phyloP scores from a whole-genome alignment of 2,888 invertebrate species.

The Mimumesa dahlbomi region DNA sequence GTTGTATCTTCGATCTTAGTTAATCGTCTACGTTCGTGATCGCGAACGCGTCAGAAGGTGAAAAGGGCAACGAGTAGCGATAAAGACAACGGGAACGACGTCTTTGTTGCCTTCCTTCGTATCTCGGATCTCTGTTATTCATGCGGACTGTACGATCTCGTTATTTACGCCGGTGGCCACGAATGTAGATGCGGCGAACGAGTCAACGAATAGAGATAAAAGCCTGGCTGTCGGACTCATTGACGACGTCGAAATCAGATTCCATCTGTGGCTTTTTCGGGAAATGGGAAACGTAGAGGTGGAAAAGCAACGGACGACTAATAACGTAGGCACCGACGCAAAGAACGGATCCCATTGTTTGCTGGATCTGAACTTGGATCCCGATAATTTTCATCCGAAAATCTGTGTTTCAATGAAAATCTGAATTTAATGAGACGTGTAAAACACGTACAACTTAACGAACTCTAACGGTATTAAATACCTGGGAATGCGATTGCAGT shows the following conservation, averaged over 20 bases:
- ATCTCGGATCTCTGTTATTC: conserved; percentile 62
- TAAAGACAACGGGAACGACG: conserved; percentile 48
- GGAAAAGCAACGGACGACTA: too few relatives aligned
- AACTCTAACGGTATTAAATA: too few relatives aligned
- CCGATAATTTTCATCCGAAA: too few relatives aligned
- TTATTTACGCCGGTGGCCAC: conserved; percentile 57
- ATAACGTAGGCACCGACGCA: too few relatives aligned
- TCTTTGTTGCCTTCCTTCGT: conserved; percentile 46
- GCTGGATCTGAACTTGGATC: too few relatives aligned
- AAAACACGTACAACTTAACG: too few relatives aligned
- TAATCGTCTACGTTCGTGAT: conserved; percentile 60
- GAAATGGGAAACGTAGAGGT: too few relatives aligned
- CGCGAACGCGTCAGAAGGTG: conserved; percentile 42
- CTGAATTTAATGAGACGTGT: too few relatives aligned
- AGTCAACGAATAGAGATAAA: conserved; percentile 48
- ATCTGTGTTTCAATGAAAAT: too few relatives aligned
- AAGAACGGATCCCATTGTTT: too few relatives aligned
- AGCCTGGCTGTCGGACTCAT: conserved; percentile 37
- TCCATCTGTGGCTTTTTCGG: too few relatives aligned
- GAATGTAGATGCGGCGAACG: conserved; percentile 52
- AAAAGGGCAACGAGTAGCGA: conserved; percentile 60
- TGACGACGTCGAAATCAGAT: neutral
- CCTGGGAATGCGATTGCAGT: too few relatives aligned
- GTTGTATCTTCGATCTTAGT: conserved; percentile 58
- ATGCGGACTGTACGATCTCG: conserved; percentile 30